Base-by-base conservation (phyloP, 2,113 vertebrate species). In the Tylochromis polylepis region DNA sequence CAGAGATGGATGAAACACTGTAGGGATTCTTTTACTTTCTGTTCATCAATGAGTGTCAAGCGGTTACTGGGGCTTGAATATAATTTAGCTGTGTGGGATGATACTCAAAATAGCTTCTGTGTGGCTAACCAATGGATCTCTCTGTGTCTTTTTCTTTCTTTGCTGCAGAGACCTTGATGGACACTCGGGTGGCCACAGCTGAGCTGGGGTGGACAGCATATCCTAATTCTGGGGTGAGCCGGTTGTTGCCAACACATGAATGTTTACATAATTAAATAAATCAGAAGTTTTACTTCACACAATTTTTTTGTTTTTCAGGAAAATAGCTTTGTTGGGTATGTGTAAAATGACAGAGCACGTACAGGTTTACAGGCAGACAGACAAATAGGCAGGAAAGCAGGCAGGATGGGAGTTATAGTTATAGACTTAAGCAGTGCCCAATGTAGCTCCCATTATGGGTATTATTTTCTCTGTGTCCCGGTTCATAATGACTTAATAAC, bases 151-250 rank as follows among this genome's bases (percentile, higher is more conserved):
- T 77, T 91, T 92, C 83, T 94, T 91, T 53, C 93, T 88, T 85
- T 89, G 84, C 88, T 95, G 43, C 96, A 99, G 99, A 99, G 96
- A 99, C 98, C 0, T 89, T 99, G 95, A 98, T 99, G 99, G 99
- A 99, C 95, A 99, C 99, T 4, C 97, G 99, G 91, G 98, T 98
- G 9, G 99, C 99, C 24, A 99, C 99, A 4, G 99, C 99, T 87
- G 99, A 99, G 95, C 96, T 99, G 90, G 99, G 99, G 84, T 99
- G 99, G 99, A 99, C 98, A 0, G 98, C 99, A 38, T 98, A 98
- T 95, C 99, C 99, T 20, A 96, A 98, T 22, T 98, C 98, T 5
- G 99, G 99, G 97, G 99, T 99, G 94, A 99, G 99, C 97, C 5
- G 1, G 2, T 75, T 27, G n/a, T 34, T 84, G 60, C n/a, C 31